Evolutionary conservation across 2,113 vertebrate genomes (phyloP).

Genomic region (Erinaceus europaeus): DNA sequence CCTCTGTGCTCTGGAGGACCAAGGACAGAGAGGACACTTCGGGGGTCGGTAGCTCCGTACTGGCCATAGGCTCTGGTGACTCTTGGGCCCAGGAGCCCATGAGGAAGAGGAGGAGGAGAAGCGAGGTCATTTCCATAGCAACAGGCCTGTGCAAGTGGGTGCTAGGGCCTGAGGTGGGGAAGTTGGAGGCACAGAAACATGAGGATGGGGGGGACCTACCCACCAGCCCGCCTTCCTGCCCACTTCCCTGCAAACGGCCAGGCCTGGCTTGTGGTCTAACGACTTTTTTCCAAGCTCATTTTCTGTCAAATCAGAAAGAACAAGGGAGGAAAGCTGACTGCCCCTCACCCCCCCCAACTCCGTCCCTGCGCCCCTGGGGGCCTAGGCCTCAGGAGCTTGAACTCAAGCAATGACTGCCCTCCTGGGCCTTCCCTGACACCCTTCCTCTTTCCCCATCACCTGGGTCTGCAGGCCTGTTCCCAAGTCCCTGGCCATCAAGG

Average conservation of each 20-base stretch:
- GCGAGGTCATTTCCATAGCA: constrained; percentile 7
- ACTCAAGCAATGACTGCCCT: not conserved
- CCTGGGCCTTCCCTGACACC: not conserved
- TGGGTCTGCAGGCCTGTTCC: too few species aligned
- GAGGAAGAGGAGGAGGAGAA: constrained; percentile 49
- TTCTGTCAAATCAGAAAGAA: constrained; percentile 41
- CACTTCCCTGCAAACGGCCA: constrained; percentile 67
- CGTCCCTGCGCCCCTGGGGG: not conserved
- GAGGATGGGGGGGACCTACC: not conserved
- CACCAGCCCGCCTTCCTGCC: constrained; percentile 36
- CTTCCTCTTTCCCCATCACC: not conserved
- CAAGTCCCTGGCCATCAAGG: not conserved
- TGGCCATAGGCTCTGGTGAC: fast-evolving
- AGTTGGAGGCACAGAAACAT: not conserved
- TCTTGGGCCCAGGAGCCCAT: not conserved
- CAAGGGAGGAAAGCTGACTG: not conserved
- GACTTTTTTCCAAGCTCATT: constrained; percentile 42
- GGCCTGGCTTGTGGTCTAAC: constrained; percentile 59
- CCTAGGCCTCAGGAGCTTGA: not conserved
- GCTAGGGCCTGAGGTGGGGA: not conserved
- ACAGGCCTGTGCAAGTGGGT: not conserved
- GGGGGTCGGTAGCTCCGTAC: fast-evolving
- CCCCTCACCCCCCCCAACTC: not conserved
- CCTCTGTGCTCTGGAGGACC: fast-evolving
- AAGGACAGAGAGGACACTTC: fast-evolving